Conservation (phyloP, 1,140 invertebrate genomes). For the Galleria mellonella region DNA sequence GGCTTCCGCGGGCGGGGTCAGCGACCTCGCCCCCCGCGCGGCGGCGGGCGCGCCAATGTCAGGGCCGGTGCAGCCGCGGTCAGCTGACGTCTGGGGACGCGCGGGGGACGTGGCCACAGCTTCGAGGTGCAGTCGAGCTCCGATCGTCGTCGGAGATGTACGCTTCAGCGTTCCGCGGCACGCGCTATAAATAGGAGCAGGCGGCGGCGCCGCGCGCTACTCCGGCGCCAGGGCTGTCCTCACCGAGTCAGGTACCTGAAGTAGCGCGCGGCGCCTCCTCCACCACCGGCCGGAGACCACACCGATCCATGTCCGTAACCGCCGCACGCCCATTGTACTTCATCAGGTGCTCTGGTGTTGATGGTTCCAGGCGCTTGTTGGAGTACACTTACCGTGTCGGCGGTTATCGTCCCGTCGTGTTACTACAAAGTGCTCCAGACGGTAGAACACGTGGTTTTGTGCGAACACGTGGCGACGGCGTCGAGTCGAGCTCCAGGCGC, state of each 20-base stretch:
- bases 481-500: neutral
- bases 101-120: slow-evolving; percentile 50
- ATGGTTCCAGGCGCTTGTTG: slow-evolving; percentile 94
- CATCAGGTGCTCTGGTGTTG: slow-evolving; percentile 97
- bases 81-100: slow-evolving; percentile 70
- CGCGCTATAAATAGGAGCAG: slow-evolving; percentile 46
- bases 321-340: slow-evolving; percentile 97
- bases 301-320: slow-evolving; percentile 26
- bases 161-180: slow-evolving; percentile 24
- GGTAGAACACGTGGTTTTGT: slow-evolving; percentile 8
- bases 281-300: slow-evolving; percentile 12
- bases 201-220: slow-evolving; percentile 60
- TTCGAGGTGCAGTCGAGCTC: slow-evolving; percentile 52
- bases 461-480: slow-evolving; percentile 10
- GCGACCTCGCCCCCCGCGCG: slow-evolving; percentile 47
- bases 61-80: slow-evolving; percentile 69
- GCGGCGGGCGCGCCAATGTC: slow-evolving; percentile 64
- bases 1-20: slow-evolving; percentile 67
- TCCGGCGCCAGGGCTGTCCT: slow-evolving; percentile 73
- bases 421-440: neutral
- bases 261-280: slow-evolving; percentile 90
- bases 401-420: slow-evolving; percentile 38
- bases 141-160: slow-evolving; percentile 36
- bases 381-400: slow-evolving; percentile 90
- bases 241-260: slow-evolving; percentile 96